Evolutionary conservation across 2,888 invertebrate genomes (phyloP).

Genomic region (Megalurothrips usitatus): DNA sequence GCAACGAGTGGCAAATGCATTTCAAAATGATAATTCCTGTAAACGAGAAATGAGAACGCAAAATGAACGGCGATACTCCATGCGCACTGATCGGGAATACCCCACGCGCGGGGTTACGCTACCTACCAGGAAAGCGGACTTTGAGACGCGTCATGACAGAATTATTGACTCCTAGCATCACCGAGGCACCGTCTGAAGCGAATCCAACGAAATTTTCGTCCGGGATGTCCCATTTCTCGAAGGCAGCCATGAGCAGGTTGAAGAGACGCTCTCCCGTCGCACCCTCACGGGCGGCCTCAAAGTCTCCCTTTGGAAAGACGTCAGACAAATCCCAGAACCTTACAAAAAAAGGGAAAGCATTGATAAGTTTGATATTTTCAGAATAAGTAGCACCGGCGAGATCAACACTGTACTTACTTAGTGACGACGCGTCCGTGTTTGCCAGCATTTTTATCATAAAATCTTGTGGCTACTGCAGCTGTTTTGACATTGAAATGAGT

Average conservation of each 20-base stretch:
- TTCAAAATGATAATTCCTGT: neutral
- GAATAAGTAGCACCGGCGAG: neutral
- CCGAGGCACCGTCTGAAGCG: neutral
- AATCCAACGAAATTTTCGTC: neutral
- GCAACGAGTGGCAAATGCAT: neutral
- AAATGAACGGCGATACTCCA: too few species aligned
- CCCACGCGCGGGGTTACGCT: too few species aligned
- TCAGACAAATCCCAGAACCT: neutral
- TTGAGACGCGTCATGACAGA: neutral
- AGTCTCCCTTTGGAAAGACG: neutral
- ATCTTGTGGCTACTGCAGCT: conserved; percentile 38
- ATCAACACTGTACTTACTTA: neutral
- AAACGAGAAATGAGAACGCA: neutral
- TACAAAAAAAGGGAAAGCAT: too few species aligned
- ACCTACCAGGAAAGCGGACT: too few species aligned
- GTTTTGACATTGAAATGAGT: conserved; percentile 38
- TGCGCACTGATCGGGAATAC: neutral
- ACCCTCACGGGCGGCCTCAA: neutral
- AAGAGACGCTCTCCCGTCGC: neutral
- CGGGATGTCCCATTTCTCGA: neutral
- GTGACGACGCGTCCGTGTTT: neutral
- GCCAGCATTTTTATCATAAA: conserved; percentile 31
- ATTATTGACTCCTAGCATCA: neutral
- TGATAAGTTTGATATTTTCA: neutral
- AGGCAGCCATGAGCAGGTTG: neutral